These are phyloP conservation scores for Dipodomys merriami DNA, from an alignment of 2,113 vertebrate species.

Conservation along the genomic window DNA sequence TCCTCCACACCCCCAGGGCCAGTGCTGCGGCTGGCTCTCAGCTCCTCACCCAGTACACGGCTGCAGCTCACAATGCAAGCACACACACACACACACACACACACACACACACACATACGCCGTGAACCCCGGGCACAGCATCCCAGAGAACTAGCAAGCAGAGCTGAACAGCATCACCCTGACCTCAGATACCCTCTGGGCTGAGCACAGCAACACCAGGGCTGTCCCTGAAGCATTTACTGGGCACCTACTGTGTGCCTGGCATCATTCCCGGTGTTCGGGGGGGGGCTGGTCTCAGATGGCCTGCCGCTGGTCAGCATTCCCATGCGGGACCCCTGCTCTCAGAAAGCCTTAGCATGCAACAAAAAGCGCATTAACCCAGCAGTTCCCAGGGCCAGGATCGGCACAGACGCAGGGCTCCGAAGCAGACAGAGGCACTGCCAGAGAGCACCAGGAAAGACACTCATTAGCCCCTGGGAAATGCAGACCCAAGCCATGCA, in stretches of 20 bases:
- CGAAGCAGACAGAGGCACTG: background rate
- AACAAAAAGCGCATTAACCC: background rate
- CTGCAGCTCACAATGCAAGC: background rate
- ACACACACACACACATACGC: background rate
- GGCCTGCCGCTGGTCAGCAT: background rate
- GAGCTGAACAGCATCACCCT: fast-evolving
- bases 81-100: background rate
- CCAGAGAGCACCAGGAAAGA: background rate
- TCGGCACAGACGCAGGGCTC: background rate
- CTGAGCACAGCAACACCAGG: background rate
- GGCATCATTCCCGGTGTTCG: fast-evolving
- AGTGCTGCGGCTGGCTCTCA: background rate
- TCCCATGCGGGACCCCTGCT: background rate
- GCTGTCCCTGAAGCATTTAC: fast-evolving
- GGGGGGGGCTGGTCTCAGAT: background rate
- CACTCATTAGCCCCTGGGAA: no score
- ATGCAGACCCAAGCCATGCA: background rate
- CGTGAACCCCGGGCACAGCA: no score
- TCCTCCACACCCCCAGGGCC: background rate
- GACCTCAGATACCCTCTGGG: background rate
- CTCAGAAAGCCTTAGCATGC: background rate
- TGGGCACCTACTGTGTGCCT: background rate
- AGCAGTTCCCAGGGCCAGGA: background rate
- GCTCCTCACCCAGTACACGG: background rate
- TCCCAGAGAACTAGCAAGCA: background rate